A percentile compares a stretch with the other conserved stretches of the same genome.
These are phyloP conservation scores for Ostrea edulis DNA, from an alignment of 1,140 invertebrate genomes.

Conservation along the genomic window DNA sequence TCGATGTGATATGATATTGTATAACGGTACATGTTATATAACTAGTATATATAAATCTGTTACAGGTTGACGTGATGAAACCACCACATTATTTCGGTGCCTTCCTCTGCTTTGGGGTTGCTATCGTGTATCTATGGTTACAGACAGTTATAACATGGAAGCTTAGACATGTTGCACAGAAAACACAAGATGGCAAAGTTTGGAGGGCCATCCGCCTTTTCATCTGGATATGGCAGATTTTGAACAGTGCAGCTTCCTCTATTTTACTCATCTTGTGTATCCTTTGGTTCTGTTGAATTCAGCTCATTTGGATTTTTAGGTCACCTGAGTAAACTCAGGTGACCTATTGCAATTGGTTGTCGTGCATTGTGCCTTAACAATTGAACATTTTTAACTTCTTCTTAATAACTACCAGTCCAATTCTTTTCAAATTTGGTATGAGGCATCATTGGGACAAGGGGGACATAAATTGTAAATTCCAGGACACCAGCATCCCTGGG, in stretches of 20 bases:
- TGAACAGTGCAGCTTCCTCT: slow-evolving; percentile 82
- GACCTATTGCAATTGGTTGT: too few relatives aligned
- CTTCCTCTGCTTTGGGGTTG: slow-evolving; percentile 84
- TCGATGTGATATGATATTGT: too few relatives aligned
- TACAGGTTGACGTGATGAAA: slow-evolving; percentile 84
- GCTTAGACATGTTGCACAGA: slow-evolving; percentile 76
- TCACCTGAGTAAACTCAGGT: too few relatives aligned
- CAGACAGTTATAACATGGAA: slow-evolving; percentile 84
- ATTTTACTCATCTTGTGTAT: slow-evolving; percentile 82
- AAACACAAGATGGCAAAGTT: slow-evolving; percentile 78
- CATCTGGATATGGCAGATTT: slow-evolving; percentile 81
- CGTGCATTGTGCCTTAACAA: too few relatives aligned
- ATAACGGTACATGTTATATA: too few relatives aligned
- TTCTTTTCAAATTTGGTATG: too few relatives aligned
- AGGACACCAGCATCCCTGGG: too few relatives aligned
- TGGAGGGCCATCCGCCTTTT: slow-evolving; percentile 3
- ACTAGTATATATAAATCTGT: not conserved
- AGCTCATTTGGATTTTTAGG: too few relatives aligned
- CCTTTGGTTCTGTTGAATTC: slow-evolving; percentile 59
- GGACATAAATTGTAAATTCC: too few relatives aligned
- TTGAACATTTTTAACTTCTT: too few relatives aligned
- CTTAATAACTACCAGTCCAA: too few relatives aligned
- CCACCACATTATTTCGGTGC: slow-evolving; percentile 87
- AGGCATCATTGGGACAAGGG: too few relatives aligned
- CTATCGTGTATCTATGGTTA: slow-evolving; percentile 85